Conservation (phyloP, 2,888 invertebrate species). For the Linyphia triangularis region DNA sequence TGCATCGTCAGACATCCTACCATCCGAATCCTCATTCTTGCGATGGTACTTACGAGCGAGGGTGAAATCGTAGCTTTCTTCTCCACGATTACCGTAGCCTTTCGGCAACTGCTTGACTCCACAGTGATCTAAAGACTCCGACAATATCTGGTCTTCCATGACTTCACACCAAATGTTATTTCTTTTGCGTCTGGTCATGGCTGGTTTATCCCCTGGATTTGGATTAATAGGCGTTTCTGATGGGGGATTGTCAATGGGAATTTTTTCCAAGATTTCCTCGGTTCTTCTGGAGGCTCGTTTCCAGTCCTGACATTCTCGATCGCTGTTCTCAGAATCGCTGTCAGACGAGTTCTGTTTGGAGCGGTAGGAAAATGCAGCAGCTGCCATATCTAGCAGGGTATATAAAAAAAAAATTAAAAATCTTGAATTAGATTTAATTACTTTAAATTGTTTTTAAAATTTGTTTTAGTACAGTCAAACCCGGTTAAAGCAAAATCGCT, state of each 20-base stretch:
- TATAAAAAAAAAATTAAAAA: no score
- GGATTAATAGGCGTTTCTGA: background rate
- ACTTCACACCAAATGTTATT: slow-evolving; percentile 62
- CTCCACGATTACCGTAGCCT: slow-evolving; percentile 33
- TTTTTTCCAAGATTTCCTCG: background rate
- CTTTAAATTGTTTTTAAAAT: no score
- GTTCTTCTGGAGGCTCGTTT: slow-evolving; percentile 30
- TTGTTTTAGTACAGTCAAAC: no score
- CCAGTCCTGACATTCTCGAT: slow-evolving; percentile 43
- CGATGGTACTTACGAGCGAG: background rate
- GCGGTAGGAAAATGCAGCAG: slow-evolving; percentile 37
- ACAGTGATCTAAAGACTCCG: slow-evolving; percentile 35
- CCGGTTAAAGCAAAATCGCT: no score
- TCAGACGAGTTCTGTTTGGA: background rate
- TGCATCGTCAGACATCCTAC: slow-evolving; percentile 12
- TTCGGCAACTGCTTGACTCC: slow-evolving; percentile 51
- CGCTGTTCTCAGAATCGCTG: slow-evolving; percentile 52
- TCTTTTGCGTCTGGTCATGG: slow-evolving; percentile 30
- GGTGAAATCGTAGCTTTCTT: slow-evolving; percentile 65
- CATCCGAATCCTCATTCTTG: slow-evolving; percentile 11
- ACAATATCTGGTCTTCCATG: slow-evolving; percentile 53
- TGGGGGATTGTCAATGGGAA: slow-evolving; percentile 1
- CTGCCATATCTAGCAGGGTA: slow-evolving; percentile 44
- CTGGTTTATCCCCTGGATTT: background rate
- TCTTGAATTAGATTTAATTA: no score